These are phyloP conservation scores for Andrena praecox DNA, from an alignment of 2,888 invertebrate genomes.

Conservation along the genomic window DNA sequence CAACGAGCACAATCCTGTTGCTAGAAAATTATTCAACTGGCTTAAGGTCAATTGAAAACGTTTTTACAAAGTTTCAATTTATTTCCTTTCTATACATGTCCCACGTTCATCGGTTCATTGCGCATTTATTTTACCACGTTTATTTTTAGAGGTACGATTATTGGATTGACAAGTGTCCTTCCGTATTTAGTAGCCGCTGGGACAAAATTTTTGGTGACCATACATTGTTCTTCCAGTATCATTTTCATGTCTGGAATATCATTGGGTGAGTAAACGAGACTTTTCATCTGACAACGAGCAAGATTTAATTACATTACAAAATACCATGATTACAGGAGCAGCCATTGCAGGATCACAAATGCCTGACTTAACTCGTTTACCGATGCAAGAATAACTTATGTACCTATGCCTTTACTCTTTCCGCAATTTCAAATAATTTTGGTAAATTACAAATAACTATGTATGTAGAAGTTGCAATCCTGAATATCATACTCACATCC, in stretches of 20 bases:
- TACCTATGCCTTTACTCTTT: not conserved
- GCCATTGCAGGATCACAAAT: slow-evolving; percentile 66
- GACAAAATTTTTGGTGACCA: slow-evolving; percentile 58
- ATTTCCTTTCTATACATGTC: no score
- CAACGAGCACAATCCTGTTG: slow-evolving; percentile 66
- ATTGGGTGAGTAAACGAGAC: slow-evolving; percentile 40
- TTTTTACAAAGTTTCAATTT: not conserved
- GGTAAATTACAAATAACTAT: slow-evolving; percentile 14
- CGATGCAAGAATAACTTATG: slow-evolving; percentile 69
- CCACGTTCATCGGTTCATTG: not conserved
- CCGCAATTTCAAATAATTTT: not conserved
- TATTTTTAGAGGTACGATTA: slow-evolving; percentile 71
- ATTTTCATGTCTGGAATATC: slow-evolving; percentile 42
- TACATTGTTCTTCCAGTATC: slow-evolving; percentile 61
- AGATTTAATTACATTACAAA: not conserved
- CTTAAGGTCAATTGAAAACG: slow-evolving; percentile 68
- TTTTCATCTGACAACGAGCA: not conserved
- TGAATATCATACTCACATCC: not conserved
- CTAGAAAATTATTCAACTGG: slow-evolving; percentile 77
- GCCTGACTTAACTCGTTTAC: slow-evolving; percentile 71
- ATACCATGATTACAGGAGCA: slow-evolving; percentile 65
- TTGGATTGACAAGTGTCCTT: slow-evolving; percentile 71
- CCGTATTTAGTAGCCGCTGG: slow-evolving; percentile 69
- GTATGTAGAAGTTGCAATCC: not conserved
- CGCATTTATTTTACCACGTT: not conserved